Percentiles rank a stretch among this genome's conserved stretches.
Conservation (phyloP, 2,797 vertebrate genomes). For the Gymnoscopelus microlampas region DNA sequence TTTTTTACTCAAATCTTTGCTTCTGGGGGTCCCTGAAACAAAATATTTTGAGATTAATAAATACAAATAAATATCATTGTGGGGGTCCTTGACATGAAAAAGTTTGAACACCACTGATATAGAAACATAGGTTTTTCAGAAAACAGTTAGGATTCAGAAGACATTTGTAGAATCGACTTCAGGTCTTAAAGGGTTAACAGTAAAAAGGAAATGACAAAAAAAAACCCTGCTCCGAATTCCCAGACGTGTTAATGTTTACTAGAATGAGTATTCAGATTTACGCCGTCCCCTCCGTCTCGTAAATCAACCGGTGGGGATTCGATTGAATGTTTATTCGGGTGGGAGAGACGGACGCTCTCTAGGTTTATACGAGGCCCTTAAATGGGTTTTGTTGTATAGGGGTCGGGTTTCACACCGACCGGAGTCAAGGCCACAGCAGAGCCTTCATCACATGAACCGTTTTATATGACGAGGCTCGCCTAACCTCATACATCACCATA, state of each 20-base stretch:
- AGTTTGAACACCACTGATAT: too few species aligned
- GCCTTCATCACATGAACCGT: conserved; percentile 58
- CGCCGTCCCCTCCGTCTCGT: conserved; percentile 28
- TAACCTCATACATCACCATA: conserved; percentile 62
- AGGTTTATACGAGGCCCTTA: conserved; percentile 47
- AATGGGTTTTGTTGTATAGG: conserved; percentile 51
- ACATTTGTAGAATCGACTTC: too few species aligned
- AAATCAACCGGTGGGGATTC: conserved; percentile 43
- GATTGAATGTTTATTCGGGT: conserved; percentile 56
- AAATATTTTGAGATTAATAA: too few species aligned
- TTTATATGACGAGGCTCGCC: conserved; percentile 54
- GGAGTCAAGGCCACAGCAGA: conserved; percentile 53
- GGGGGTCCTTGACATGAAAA: too few species aligned
- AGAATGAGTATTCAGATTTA: conserved; percentile 54
- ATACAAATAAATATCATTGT: too few species aligned
- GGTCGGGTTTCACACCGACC: conserved; percentile 50
- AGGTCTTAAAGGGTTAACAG: too few species aligned
- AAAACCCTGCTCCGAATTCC: too few species aligned
- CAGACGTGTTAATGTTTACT: neutral
- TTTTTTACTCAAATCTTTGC: too few species aligned
- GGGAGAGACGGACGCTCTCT: conserved; percentile 49
- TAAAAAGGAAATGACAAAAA: too few species aligned
- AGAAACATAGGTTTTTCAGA: too few species aligned
- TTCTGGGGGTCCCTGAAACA: too few species aligned
- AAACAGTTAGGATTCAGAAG: too few species aligned